Evolutionary conservation across 2,113 vertebrate species (phyloP), one percentile per base, ranked within the genome.

Genomic region (Neogobius melanostomus): DNA sequence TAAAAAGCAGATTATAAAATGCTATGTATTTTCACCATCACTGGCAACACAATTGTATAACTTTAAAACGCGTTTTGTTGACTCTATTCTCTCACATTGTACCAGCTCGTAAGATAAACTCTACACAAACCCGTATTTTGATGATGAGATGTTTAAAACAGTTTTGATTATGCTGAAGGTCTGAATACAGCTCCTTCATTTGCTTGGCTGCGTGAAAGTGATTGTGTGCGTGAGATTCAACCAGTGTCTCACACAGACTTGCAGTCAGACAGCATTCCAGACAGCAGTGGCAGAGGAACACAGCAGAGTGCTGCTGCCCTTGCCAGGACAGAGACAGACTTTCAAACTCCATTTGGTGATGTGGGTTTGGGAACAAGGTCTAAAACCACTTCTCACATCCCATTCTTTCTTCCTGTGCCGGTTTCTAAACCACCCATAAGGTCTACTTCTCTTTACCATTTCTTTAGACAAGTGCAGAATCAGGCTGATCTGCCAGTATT

Each of bases 221-320:
- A 62, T 66, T 61, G 57, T 74, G 66, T 16, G 60, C 49, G 74
- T 66, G 66, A 15, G 12, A 47, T 36, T 21, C 3, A 71, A 21
- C 75, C 44, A 43, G 72, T 28, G 69, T 85, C 79, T 85, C 81
- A 72, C 71, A 83, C 81, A 85, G 68, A 79, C 81, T 77, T 86
- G 82, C 59, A 60, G 85, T 89, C 84, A 79, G 82, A 84, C 85
- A 9, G 72, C 88, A 90, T 91, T 91, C 90, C 89, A 79, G 85
- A 85, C 75, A 76, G 76, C 75, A 65, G 72, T 61, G 63, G 78
- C 76, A 71, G 42, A 62, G 75, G 73, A 87, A 84, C 47, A 71
- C 59, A 45, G 69, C 59, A 69, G 82, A 75, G 15, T 60, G 44
- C 60, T 36, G 57, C 53, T 68, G 65, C 21, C 44, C 77, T 66